phyloP scores from a whole-genome alignment of 2,113 vertebrate species.

The Chaenocephalus aceratus region DNA sequence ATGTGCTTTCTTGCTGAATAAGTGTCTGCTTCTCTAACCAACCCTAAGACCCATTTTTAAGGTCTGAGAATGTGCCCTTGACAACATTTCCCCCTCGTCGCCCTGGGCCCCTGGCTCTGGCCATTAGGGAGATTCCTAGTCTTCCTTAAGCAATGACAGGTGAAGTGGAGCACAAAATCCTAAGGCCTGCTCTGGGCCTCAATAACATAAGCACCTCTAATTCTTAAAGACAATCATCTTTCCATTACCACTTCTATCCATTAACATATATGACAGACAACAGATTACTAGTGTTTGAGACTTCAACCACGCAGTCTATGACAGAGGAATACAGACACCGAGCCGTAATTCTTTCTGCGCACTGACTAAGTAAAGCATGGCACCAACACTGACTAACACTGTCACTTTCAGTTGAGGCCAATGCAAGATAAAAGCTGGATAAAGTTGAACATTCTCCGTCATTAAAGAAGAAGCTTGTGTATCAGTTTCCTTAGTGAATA shows the following conservation, averaged over 20 bases:
- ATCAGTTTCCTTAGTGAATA: not conserved
- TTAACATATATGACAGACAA: constrained; percentile 22
- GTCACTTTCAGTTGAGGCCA: not conserved
- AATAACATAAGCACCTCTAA: constrained; percentile 37
- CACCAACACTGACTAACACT: not conserved
- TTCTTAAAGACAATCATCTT: constrained; percentile 51
- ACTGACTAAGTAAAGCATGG: not conserved
- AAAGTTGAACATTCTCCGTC: not conserved
- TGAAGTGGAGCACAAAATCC: constrained; percentile 82
- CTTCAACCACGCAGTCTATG: not conserved
- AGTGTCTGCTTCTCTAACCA: constrained; percentile 64
- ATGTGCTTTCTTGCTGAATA: constrained; percentile 67
- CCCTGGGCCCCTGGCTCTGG: constrained; percentile 61
- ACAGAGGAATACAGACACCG: not conserved
- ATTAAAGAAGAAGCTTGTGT: not conserved
- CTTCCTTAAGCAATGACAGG: constrained; percentile 74
- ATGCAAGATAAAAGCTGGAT: not conserved
- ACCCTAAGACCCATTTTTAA: constrained; percentile 67
- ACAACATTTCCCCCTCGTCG: constrained; percentile 38
- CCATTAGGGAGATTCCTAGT: constrained; percentile 77
- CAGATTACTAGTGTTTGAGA: constrained; percentile 32
- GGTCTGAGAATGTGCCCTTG: constrained; percentile 66
- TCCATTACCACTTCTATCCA: constrained; percentile 20
- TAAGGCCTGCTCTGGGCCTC: constrained; percentile 47
- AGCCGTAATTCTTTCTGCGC: not conserved